These are phyloP conservation scores for Geodia barretti DNA, from an alignment of 37 sponge, comb jelly and placozoan species.

Conservation along the genomic window DNA sequence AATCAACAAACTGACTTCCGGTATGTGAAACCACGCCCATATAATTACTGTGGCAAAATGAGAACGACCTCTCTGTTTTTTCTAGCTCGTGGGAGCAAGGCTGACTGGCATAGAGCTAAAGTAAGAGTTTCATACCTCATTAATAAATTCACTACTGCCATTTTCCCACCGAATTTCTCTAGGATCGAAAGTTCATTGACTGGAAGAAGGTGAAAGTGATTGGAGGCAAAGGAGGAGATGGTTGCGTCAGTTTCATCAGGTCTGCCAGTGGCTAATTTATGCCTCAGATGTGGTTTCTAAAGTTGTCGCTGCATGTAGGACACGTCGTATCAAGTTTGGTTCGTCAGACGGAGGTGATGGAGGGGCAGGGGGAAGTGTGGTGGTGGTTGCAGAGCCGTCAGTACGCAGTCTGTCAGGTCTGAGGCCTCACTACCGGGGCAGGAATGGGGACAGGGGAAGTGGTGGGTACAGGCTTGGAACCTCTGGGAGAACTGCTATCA, in stretches of 20 bases:
- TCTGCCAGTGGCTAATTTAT: background rate
- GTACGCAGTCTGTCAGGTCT: constrained; percentile 44
- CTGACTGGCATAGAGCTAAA: constrained; percentile 26
- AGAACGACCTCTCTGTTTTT: background rate
- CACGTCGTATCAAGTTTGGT: constrained; percentile 46
- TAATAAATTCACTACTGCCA: background rate
- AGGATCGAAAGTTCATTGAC: constrained; percentile 78
- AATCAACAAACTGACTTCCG: background rate
- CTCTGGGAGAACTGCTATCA: constrained; percentile 44
- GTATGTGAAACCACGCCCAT: background rate
- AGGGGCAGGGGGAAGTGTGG: constrained; percentile 78
- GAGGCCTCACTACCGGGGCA: constrained; percentile 54
- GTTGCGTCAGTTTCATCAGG: constrained; percentile 76
- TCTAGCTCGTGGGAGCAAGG: background rate
- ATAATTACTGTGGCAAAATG: background rate
- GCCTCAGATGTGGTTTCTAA: background rate
- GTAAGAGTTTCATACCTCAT: too few species aligned
- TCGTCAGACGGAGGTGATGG: constrained; percentile 90
- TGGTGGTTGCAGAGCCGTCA: constrained; percentile 21
- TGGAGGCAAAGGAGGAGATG: constrained; percentile 84
- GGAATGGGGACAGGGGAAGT: constrained; percentile 56
- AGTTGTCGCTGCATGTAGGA: constrained; percentile 10
- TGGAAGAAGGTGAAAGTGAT: constrained; percentile 65
- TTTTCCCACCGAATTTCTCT: background rate
- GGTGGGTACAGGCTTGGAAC: constrained; percentile 53